Conservation (phyloP, 2,888 invertebrate species). For the Boloria selene region DNA sequence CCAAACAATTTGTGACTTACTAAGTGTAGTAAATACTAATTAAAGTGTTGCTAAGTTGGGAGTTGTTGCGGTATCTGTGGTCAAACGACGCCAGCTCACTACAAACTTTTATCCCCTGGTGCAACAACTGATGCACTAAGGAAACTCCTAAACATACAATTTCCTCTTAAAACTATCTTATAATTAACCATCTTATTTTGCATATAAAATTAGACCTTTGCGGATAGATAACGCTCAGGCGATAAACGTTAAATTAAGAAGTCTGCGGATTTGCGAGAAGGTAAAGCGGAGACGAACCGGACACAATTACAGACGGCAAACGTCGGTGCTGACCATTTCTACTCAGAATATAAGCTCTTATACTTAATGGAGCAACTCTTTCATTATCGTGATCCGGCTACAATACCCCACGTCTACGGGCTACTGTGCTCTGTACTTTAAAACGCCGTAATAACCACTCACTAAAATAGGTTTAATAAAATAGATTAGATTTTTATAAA, state of each 20-base stretch:
- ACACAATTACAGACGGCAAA: slow-evolving; percentile 77
- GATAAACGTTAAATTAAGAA: slow-evolving; percentile 38
- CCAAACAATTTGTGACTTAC: slow-evolving; percentile 50
- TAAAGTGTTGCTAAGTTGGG: slow-evolving; percentile 63
- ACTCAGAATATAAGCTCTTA: slow-evolving; percentile 65
- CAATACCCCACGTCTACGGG: slow-evolving; percentile 50
- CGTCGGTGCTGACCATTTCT: slow-evolving; percentile 58
- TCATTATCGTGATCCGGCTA: slow-evolving; percentile 67
- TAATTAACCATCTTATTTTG: slow-evolving; percentile 25
- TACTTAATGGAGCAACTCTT: slow-evolving; percentile 66
- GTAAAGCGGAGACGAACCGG: slow-evolving; percentile 56
- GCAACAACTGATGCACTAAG: slow-evolving; percentile 53
- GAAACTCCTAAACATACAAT: slow-evolving; percentile 43
- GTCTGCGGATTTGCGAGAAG: slow-evolving; percentile 45
- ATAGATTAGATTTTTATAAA: too few species aligned
- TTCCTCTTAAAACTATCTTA: slow-evolving; percentile 18
- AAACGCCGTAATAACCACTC: slow-evolving; percentile 23
- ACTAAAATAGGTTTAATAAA: too few species aligned
- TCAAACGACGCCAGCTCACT: slow-evolving; percentile 52
- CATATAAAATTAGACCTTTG: slow-evolving; percentile 36
- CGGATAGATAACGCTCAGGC: slow-evolving; percentile 29
- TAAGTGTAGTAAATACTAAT: slow-evolving; percentile 61
- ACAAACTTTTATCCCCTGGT: slow-evolving; percentile 61
- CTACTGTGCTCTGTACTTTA: slow-evolving; percentile 38
- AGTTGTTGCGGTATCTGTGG: slow-evolving; percentile 52